phyloP scores from a whole-genome alignment of 2,797 vertebrate genomes.

The Sebastolobus alascanus region DNA sequence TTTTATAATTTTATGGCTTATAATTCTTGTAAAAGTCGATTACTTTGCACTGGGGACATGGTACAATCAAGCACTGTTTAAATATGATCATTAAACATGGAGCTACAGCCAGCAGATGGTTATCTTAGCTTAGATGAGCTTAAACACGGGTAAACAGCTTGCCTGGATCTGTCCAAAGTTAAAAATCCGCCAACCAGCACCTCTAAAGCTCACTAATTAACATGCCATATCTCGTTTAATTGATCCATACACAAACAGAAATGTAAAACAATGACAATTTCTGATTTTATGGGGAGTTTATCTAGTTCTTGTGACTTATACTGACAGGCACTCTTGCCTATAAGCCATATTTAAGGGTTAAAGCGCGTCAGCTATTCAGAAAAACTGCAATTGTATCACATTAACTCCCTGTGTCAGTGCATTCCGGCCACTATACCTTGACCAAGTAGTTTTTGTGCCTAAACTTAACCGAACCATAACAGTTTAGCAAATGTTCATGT shows the following conservation, averaged over 20 bases:
- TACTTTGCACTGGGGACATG: no score
- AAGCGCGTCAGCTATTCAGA: neutral
- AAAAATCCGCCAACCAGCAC: neutral
- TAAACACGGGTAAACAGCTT: neutral
- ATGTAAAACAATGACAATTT: no score
- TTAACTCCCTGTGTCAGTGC: neutral
- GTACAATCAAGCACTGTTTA: no score
- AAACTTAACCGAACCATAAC: neutral
- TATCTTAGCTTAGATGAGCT: rapidly evolving
- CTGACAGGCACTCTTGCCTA: neutral
- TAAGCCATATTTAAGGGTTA: neutral
- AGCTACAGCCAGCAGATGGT: neutral
- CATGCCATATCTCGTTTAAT: no score
- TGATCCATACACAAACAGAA: no score
- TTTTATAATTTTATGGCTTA: no score
- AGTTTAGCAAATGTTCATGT: no score
- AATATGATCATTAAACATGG: neutral
- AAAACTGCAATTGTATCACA: neutral
- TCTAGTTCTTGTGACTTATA: rapidly evolving
- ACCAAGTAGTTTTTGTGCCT: neutral
- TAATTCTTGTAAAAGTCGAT: no score
- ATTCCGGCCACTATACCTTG: no score
- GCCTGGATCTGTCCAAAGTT: neutral
- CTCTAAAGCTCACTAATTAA: no score
- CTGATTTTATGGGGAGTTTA: no score